Evolutionary conservation across 2,113 vertebrate species (phyloP).

Genomic region (Tachycineta bicolor): DNA sequence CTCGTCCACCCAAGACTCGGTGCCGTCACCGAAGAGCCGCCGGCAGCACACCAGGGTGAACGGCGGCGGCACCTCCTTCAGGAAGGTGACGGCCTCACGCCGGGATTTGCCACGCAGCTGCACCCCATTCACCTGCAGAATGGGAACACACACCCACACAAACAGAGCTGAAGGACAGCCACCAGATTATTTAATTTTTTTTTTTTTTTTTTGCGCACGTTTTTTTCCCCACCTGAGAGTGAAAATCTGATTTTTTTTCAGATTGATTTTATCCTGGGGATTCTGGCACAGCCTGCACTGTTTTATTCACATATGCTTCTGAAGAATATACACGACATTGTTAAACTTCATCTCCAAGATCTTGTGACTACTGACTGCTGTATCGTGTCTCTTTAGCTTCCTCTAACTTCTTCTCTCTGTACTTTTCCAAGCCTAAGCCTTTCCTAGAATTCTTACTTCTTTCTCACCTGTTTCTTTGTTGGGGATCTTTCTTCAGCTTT

Average conservation of each 20-base stretch:
- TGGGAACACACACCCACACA: not conserved
- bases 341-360: not conserved
- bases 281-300: not conserved
- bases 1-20: slow-evolving; percentile 74
- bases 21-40: slow-evolving; percentile 78
- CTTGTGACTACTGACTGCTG: not conserved
- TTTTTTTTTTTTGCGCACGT: rapidly evolving
- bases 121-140: slow-evolving; percentile 86
- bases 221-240: not conserved
- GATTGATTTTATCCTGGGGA: not conserved
- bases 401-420: not conserved
- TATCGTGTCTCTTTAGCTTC: not conserved
- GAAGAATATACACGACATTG: not conserved
- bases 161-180: not conserved
- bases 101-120: slow-evolving; percentile 89
- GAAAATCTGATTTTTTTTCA: not conserved
- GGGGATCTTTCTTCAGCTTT: not conserved
- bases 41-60: slow-evolving; percentile 94
- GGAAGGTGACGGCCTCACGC: slow-evolving; percentile 89
- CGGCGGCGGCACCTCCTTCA: slow-evolving; percentile 91
- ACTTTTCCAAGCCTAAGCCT: not conserved
- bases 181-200: not conserved
- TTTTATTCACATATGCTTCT: not conserved
- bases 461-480: not conserved
- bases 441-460: not conserved